Percentiles rank a stretch among this genome's conserved stretches.
Conservation (phyloP, 2,113 vertebrate species). For the Pteronura brasiliensis region DNA sequence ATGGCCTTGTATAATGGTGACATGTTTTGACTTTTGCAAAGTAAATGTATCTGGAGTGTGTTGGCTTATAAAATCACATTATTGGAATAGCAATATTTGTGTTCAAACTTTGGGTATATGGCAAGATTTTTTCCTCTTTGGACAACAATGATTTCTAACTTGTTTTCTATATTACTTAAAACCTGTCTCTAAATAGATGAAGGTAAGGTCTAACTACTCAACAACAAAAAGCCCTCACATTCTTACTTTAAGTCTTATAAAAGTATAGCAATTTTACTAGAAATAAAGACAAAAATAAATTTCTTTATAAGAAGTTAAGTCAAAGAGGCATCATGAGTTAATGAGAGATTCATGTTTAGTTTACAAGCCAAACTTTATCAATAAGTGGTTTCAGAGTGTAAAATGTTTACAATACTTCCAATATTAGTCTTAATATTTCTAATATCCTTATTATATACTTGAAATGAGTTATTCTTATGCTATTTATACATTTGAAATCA, state of each 20-base stretch:
- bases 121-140: background rate
- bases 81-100: background rate
- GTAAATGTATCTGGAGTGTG: background rate
- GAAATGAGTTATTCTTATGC: background rate
- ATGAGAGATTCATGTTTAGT: background rate
- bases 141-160: background rate
- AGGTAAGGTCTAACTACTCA: background rate
- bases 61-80: background rate
- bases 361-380: background rate
- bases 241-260: background rate
- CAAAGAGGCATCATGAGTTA: background rate
- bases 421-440: background rate
- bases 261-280: background rate
- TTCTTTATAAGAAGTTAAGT: background rate
- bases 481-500: background rate
- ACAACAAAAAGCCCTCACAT: background rate
- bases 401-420: background rate
- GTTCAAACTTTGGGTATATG: background rate
- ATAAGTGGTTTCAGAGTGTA: background rate
- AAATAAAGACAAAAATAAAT: conserved; percentile 23
- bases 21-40: background rate
- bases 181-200: background rate
- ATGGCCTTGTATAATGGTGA: background rate
- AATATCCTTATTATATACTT: background rate
- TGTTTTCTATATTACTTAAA: background rate